Conservation (phyloP, 53 echinoderm and acorn worm species). For the Antedon mediterranea region DNA sequence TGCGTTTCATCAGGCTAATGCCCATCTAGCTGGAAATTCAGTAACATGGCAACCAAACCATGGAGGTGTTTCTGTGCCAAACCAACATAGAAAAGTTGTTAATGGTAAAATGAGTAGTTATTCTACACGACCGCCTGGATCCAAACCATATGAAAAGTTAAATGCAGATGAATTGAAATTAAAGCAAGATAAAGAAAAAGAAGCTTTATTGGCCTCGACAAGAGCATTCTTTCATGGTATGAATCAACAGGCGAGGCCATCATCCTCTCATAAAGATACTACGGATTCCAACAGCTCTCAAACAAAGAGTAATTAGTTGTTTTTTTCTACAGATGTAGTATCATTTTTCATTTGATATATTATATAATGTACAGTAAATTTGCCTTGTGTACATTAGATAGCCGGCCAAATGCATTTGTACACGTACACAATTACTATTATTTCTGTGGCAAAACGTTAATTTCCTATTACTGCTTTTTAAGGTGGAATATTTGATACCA, state of each 20-base stretch:
- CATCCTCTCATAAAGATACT: background rate
- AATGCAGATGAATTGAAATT: conserved; percentile 48
- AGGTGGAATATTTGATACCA: too few relatives aligned
- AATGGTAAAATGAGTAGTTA: background rate
- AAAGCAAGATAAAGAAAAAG: conserved; percentile 44
- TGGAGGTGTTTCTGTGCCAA: background rate
- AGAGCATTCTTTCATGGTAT: conserved; percentile 61
- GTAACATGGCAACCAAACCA: background rate
- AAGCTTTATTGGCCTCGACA: conserved; percentile 57
- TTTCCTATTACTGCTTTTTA: too few relatives aligned
- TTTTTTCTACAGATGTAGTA: too few relatives aligned
- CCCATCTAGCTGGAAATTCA: background rate
- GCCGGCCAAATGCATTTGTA: too few relatives aligned
- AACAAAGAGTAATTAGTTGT: background rate
- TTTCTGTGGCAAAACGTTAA: background rate
- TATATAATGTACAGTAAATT: too few relatives aligned
- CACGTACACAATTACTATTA: background rate
- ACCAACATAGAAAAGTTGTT: background rate
- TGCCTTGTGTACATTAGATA: too few relatives aligned
- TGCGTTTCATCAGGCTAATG: background rate
- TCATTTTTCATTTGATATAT: too few relatives aligned
- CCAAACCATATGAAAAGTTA: conserved; percentile 14
- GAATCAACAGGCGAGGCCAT: background rate
- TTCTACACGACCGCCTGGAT: conserved; percentile 2
- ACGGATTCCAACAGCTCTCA: background rate